A percentile compares a stretch with the other conserved stretches of the same genome.
These are phyloP conservation scores for Leptodactylus fallax DNA, from an alignment of 2,797 vertebrate genomes.

Conservation along the genomic window DNA sequence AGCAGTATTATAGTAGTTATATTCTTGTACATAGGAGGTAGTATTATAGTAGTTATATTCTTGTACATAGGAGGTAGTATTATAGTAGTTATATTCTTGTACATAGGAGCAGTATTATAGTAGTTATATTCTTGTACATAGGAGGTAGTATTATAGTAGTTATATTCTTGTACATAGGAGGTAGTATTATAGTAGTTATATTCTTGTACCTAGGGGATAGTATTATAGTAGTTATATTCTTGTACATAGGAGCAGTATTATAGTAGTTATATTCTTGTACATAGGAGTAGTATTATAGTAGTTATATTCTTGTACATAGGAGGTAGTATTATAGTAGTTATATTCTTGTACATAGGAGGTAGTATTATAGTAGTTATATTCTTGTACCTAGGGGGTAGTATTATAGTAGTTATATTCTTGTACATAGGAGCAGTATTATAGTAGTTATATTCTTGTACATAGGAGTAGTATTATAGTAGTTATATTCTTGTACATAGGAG, in stretches of 20 bases:
- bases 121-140: not conserved
- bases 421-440: not conserved
- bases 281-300: not conserved
- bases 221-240: slow-evolving; percentile 4
- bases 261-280: not conserved
- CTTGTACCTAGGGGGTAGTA: not conserved
- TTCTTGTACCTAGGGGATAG: not conserved
- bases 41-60: slow-evolving; percentile 11
- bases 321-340: not conserved
- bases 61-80: not conserved
- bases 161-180: not conserved
- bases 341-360: too few relatives aligned
- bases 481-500: slow-evolving; percentile 1
- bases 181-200: slow-evolving; percentile 4
- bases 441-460: slow-evolving; percentile 1
- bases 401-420: slow-evolving; percentile 9
- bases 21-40: not conserved
- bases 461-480: not conserved
- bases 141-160: not conserved
- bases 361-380: slow-evolving; percentile 4
- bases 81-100: not conserved
- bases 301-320: not conserved
- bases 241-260: not conserved
- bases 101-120: not conserved
- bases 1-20: slow-evolving; percentile 9